phyloP scores from a whole-genome alignment of 1,140 invertebrate species.

The Diabrotica undecimpunctata region DNA sequence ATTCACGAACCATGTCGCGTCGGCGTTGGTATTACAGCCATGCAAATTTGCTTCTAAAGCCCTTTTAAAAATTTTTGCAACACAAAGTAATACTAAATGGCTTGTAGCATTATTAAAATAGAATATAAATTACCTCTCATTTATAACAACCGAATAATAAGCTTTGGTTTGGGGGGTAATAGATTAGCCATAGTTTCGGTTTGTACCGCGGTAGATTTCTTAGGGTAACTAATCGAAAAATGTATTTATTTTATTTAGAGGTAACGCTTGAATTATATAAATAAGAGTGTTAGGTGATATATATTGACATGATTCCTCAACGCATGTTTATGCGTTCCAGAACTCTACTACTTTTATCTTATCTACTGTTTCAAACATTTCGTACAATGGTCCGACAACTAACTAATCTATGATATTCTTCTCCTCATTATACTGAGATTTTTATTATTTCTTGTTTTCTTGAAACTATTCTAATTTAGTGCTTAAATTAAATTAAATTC shows the following conservation, averaged over 20 bases:
- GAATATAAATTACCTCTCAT: conserved; percentile 35
- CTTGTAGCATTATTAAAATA: conserved; percentile 37
- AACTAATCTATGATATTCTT: no score
- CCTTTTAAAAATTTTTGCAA: conserved; percentile 17
- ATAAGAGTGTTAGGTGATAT: no score
- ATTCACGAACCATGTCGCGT: no score
- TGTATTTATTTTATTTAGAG: background rate
- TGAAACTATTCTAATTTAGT: no score
- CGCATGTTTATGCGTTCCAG: no score
- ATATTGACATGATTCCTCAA: no score
- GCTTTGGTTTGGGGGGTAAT: conserved; percentile 33
- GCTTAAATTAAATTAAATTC: no score
- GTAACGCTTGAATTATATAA: background rate
- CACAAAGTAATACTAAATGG: conserved; percentile 34
- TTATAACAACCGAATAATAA: conserved; percentile 37
- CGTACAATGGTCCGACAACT: no score
- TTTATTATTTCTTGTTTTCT: no score
- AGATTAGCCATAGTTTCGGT: conserved; percentile 37
- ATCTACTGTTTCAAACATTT: conserved; percentile 15
- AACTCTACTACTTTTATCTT: background rate
- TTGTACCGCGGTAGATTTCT: conserved; percentile 22
- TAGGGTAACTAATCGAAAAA: background rate
- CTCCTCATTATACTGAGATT: no score
- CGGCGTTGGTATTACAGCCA: background rate
- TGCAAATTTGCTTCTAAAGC: conserved; percentile 12